Evolutionary conservation across 1,140 invertebrate species (phyloP).

Genomic region (Philotrypesis tridentata): DNA sequence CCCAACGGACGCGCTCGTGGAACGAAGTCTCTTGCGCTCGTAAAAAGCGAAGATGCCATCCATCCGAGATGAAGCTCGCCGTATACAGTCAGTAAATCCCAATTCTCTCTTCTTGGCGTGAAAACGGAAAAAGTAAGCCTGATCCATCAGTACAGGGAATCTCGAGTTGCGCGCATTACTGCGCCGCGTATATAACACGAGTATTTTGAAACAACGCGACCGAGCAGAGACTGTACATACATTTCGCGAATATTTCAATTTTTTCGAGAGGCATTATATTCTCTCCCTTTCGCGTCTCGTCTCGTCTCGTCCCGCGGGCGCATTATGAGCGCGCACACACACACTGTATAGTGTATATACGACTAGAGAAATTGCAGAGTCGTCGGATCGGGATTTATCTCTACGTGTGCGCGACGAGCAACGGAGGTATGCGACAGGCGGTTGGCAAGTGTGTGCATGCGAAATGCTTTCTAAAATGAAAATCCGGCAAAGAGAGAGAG

Average conservation of each 20-base stretch:
- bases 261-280: background rate
- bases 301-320: background rate
- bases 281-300: background rate
- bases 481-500: slow-evolving; percentile 24
- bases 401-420: background rate
- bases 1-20: too few species aligned
- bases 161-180: too few species aligned
- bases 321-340: background rate
- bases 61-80: too few species aligned
- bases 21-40: too few species aligned
- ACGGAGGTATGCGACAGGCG: background rate
- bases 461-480: slow-evolving; percentile 40
- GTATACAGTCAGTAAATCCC: too few species aligned
- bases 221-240: background rate
- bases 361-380: background rate
- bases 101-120: too few species aligned
- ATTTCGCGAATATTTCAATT: background rate
- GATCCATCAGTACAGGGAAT: too few species aligned
- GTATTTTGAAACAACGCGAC: background rate
- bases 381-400: slow-evolving; percentile 14
- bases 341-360: too few species aligned
- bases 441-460: background rate
- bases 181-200: background rate
- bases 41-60: too few species aligned
- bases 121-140: too few species aligned